Percentiles rank a stretch among this genome's conserved stretches.
Evolutionary conservation across 2,888 invertebrate genomes (phyloP).

Genomic region (Amaurobius ferox): DNA sequence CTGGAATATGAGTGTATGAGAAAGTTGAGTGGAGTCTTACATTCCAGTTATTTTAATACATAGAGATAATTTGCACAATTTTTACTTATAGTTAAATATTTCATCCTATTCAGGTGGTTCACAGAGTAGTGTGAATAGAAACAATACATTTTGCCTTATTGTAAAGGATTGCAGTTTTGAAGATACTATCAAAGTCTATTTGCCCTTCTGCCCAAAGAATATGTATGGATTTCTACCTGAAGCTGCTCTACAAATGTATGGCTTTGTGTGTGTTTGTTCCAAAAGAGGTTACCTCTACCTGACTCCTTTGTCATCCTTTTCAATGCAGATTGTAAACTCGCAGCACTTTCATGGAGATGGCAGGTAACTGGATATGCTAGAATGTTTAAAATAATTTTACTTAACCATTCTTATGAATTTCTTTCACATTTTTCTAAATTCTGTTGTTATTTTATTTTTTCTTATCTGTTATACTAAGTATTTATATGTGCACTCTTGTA

Average conservation of each 20-base stretch:
- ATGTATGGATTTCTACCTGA: constrained; percentile 38
- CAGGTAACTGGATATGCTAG: background rate
- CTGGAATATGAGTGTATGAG: too few species aligned
- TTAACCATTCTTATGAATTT: too few species aligned
- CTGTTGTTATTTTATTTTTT: too few species aligned
- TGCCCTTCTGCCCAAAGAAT: background rate
- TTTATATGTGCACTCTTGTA: too few species aligned
- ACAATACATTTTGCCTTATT: background rate
- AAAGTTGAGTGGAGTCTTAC: too few species aligned
- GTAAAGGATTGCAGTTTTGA: background rate
- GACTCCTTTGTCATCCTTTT: constrained; percentile 27
- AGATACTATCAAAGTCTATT: background rate
- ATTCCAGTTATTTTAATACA: too few species aligned
- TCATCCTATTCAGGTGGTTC: background rate
- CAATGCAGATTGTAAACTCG: background rate
- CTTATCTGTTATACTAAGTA: too few species aligned
- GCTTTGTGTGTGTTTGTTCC: constrained; percentile 38
- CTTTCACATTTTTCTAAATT: too few species aligned
- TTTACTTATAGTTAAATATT: too few species aligned
- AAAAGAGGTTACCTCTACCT: constrained; percentile 40
- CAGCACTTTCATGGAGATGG: background rate
- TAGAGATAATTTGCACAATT: too few species aligned
- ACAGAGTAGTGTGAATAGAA: background rate
- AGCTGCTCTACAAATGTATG: constrained; percentile 20
- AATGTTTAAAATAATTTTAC: too few species aligned